Base-by-base conservation (phyloP, 2,113 vertebrate genomes). In the Sinosuthora webbiana region DNA sequence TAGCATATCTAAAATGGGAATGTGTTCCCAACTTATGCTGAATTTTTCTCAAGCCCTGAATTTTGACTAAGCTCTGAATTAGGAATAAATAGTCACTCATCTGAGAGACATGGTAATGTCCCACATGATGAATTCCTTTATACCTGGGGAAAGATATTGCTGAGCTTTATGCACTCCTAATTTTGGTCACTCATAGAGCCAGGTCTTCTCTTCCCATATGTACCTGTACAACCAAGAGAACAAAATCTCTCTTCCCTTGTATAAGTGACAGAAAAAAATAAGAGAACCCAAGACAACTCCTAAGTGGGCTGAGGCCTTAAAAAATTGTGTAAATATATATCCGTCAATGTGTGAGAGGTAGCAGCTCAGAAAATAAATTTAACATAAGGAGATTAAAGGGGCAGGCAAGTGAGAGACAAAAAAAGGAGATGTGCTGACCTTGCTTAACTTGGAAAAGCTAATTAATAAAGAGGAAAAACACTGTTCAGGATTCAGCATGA, bases 311-410 rank as follows among this genome's bases (percentile, higher is more conserved):
- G 45, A 68, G 14, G 16, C n/a, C 19, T 68, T 87, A 59, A 88
- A 87, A 87, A 89, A 8, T 44, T 3, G 10, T 62, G 27, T 47
- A 47, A 82, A 76, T 64, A 17, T 44, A 3, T 91, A 33, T 94
- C 31, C 47, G 22, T 50, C 49, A 79, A 25, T 45, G 16, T 83
- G 56, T 68, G 77, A 84, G 60, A 83, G n/a, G 16, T 68, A 70
- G 52, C 73, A 76, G 70, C 86, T 93, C 56, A 93, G 82, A 81
- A 94, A 92, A 93, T 35, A 75, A 90, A 89, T 94, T n/a, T 94
- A 91, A 91, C 75, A 19, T 92, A 94, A 97, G 94, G 64, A 94
- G 89, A 95, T 96, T 96, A 96, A 94, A 96, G 49, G 37, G 57
- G 57, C 91, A 86, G 47, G 27, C 45, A 77, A 87, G 41, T 59